Base-by-base conservation (phyloP, 1,140 invertebrate genomes). In the Drosophila insularis region DNA sequence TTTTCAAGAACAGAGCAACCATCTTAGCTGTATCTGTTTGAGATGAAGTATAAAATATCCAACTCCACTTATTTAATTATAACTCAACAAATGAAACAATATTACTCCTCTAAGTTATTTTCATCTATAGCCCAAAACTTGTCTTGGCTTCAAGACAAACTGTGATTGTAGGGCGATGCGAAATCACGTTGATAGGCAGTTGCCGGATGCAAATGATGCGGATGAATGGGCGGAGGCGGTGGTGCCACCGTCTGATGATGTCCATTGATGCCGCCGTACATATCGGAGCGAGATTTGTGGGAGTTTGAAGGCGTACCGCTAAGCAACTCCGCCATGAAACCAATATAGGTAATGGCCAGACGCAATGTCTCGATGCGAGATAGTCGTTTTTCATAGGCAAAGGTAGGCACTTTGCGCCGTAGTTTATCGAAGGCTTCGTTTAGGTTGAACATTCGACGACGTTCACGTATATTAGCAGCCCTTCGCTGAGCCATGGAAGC, bases 351-450 rank as follows among this genome's bases (percentile, higher is more conserved):
- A 77, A 99, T 99, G 7, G 99, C 98, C 79, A 99, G 92, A 0
- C 98, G 95, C 1, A 99, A 93, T 0, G 99, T 99, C 93, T 99
- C 99, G 80, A 99, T 99, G 84, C 99, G 96, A 0, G 98, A 99
- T 0, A 99, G 94, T 0, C 99, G 94, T 91, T 99, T 99, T 92
- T 99, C 99, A 89, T 99, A 99, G 0, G 99, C 98, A 92, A 99
- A 99, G 1, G 99, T 99, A 21, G 99, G 99, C 10, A 99, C 98
- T 93, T 98, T 98, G 78, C 97, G 93, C 10, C 97, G 93, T 27
- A 98, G 92, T 90, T 97, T 97, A 87, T 99, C 98, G 89, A 99
- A 99, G 2, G 98, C 98, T 90, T 98, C 98, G 91, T 99, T 99
- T 7, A 99, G 94, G 92, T 99, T 99, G 90, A 98, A 98, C 98